Percentiles rank a stretch among this genome's conserved stretches.
phyloP scores from a whole-genome alignment of 2,888 invertebrate genomes.

The Leptarthrus brevirostris region DNA sequence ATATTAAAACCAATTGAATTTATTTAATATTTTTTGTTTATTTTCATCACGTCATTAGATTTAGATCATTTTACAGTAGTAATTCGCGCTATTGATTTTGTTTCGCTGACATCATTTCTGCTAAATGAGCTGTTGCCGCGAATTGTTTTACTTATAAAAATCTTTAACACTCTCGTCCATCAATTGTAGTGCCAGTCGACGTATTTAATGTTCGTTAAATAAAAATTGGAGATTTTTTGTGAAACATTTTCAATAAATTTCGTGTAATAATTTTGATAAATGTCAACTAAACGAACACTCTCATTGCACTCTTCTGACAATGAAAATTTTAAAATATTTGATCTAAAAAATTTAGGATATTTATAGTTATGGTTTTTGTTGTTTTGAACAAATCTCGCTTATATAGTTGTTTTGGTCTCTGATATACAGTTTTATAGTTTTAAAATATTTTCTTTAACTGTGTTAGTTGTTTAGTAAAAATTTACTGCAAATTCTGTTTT shows the following conservation, averaged over 20 bases:
- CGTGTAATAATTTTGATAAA: no score
- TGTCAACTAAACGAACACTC: no score
- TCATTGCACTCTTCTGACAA: no score
- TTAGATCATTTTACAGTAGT: slow-evolving; percentile 34
- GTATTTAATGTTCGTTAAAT: no score
- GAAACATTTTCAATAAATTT: no score
- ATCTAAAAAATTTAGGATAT: no score
- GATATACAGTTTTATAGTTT: slow-evolving; percentile 18
- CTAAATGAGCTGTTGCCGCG: background rate
- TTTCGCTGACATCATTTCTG: background rate
- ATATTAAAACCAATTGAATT: no score
- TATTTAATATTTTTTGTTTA: slow-evolving; percentile 17
- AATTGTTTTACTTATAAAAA: background rate
- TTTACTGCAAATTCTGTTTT: slow-evolving; percentile 3
- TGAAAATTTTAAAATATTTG: no score
- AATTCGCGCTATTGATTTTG: slow-evolving; percentile 25
- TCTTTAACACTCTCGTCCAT: no score
- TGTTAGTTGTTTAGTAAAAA: slow-evolving; percentile 4
- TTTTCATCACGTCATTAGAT: slow-evolving; percentile 47
- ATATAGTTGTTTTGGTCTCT: slow-evolving; percentile 25
- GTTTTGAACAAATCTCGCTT: slow-evolving; percentile 23
- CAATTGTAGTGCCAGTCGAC: no score
- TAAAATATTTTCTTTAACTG: slow-evolving; percentile 20
- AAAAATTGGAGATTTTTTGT: no score
- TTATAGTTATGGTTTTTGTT: no score